Evolutionary conservation across 2,888 invertebrate species (phyloP), one percentile per base, ranked within the genome.

Genomic region (Alsophila aescularia): DNA sequence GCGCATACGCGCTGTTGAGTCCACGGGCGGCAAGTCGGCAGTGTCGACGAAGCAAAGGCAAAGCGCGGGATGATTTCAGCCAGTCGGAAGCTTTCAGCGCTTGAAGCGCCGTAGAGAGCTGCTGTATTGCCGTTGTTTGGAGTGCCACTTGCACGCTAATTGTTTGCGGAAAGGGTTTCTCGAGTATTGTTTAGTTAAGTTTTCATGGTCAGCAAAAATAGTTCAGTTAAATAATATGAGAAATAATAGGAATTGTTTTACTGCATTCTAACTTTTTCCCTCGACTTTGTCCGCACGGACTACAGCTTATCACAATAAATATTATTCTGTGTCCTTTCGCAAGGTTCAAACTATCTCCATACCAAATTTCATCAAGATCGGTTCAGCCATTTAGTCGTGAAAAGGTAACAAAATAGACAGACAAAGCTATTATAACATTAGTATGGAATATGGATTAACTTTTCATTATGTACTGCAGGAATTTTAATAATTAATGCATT

Each of bases 141-240:
- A 89, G 89, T 71, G 84, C 63, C 87, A 81, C 90, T 90, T 77
- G 80, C 72, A 76, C 89, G 81, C 83, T 90, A 90, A 91, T 91
- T 90, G 90, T 91, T 89, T 87, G 89, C 88, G 82, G 90, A 87
- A 89, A 89, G 90, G 90, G 90, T 89, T 86, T 78, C 72, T 83
- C 75, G 72, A 89, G 86, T 87, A 90, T 90, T 89, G 88, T 88
- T 84, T 70, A 72, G 62, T 69, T n/a, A 72, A 83, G 70, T 83
- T 83, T 77, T 71, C 77, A 90, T 67, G 75, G 87, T 84, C 77
- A 71, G 83, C 85, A 79, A 66, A 70, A 69, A 66, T 59, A 31
- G 52, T 58, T 24, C 24, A 24, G 7, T 24, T 8, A 2, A 24
- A 7, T 24, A 24, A 44, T 49, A 44, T 44, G 15, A 21, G 21